Percentiles rank a stretch among this genome's conserved stretches.
These are phyloP conservation scores for Coleophora deauratella DNA, from an alignment of 2,888 invertebrate species.

Conservation along the genomic window DNA sequence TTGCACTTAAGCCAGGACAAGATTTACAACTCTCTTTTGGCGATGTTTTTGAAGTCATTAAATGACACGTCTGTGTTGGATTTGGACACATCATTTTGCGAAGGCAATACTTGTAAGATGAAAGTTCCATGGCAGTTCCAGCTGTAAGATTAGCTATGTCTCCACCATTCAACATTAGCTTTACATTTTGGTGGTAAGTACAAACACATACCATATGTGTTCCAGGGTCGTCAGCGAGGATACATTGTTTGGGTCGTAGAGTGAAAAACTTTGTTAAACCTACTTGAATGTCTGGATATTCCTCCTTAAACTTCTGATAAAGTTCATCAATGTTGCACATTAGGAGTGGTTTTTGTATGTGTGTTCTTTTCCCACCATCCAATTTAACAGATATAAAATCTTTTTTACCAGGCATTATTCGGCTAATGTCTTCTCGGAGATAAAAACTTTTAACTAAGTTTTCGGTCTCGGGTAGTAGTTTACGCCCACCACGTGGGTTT, in stretches of 20 bases:
- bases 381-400: constrained; percentile 13
- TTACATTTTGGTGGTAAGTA: constrained; percentile 14
- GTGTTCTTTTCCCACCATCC: constrained; percentile 14
- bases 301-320: constrained; percentile 13
- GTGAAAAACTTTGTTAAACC: constrained; percentile 17
- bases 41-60: constrained; percentile 12
- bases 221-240: constrained; percentile 17
- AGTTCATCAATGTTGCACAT: constrained; percentile 8
- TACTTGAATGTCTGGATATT: constrained; percentile 11
- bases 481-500: constrained; percentile 14
- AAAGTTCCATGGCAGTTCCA: too few relatives aligned
- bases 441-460: constrained; percentile 8
- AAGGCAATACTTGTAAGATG: constrained; percentile 15
- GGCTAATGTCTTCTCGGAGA: constrained; percentile 6
- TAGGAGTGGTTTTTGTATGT: constrained; percentile 14
- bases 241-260: constrained; percentile 16
- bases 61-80: constrained; percentile 14
- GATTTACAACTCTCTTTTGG: constrained; percentile 9
- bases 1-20: constrained; percentile 11
- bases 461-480: constrained; percentile 3
- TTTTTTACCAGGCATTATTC: constrained; percentile 8
- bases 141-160: constrained; percentile 12
- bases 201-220: constrained; percentile 15
- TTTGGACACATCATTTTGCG: constrained; percentile 16
- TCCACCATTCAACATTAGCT: constrained; percentile 16